These are phyloP conservation scores for Hystrix brachyura DNA, from an alignment of 2,113 vertebrate genomes.

Conservation along the genomic window DNA sequence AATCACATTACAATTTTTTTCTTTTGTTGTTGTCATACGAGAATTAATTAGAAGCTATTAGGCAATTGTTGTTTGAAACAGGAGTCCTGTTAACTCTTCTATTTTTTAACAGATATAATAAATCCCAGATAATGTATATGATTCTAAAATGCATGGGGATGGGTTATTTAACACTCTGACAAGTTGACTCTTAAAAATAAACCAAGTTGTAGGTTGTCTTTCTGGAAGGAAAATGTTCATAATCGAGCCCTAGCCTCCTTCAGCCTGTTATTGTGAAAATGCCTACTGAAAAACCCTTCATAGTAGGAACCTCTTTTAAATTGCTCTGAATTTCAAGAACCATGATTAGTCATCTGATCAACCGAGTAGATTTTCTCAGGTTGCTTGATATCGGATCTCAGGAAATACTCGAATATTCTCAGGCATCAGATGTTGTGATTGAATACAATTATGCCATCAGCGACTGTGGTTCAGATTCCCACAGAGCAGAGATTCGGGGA, in stretches of 20 bases:
- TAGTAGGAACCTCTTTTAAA: neutral
- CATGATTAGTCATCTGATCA: slow-evolving; percentile 15
- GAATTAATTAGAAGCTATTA: neutral
- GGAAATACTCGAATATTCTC: neutral
- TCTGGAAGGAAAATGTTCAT: neutral
- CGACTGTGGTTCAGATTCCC: neutral
- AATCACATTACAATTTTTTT: neutral
- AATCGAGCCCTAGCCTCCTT: neutral
- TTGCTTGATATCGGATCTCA: neutral
- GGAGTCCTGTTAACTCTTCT: neutral
- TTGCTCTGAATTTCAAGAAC: neutral
- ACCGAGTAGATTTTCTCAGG: neutral
- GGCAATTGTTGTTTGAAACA: neutral
- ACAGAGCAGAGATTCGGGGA: neutral
- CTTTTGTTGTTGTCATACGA: neutral
- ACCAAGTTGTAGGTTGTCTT: neutral
- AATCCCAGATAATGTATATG: neutral
- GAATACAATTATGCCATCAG: neutral
- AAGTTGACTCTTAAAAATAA: slow-evolving; percentile 1
- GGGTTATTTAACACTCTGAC: neutral
- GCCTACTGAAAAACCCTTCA: neutral
- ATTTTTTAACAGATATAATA: neutral
- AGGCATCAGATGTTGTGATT: neutral
- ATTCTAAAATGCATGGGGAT: neutral
- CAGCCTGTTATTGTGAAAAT: neutral